Evolutionary conservation across 1,140 invertebrate genomes (phyloP), one percentile per base, ranked within the genome.

Genomic region (Carcinoscorpius rotundicauda): DNA sequence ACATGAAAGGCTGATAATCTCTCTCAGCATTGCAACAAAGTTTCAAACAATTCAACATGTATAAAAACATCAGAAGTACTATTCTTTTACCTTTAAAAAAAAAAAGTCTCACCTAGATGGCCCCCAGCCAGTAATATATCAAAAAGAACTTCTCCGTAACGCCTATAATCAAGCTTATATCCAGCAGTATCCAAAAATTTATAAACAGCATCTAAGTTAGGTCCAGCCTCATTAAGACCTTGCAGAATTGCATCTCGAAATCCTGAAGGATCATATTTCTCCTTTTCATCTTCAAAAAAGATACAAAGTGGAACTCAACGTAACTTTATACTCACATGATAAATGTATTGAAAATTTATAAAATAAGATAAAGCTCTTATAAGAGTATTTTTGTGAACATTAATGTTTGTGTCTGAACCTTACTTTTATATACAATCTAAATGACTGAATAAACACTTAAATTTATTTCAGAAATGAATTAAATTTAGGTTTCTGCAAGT

Each of bases 121-220:
- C 93, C 94, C 73, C 94, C 94, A 75, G 94, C 93, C 80, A 98
- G 96, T 77, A 98, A 85, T 76, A 97, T 92, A 80, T 98, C 94
- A 84, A 97, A 97, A 66, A 98, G 85, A 75, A 89, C 88, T 81
- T 97, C 95, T 72, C 93, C 93, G 86, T 97, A 98, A 70, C 93
- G 88, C 73, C 93, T 86, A 81, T 97, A 97, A 79, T 98, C 93
- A 74, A 97, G 84, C 82, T 96, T 97, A 69, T 90, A 93, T 72
- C 93, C 93, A 76, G 92, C 89, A 69, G 83, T 82, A 80, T 97
- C 93, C 80, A 98, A 82, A 83, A 85, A 97, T 79, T 95, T 96
- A 77, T 86, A 92, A 71, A 96, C 88, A 75, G 88, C 87, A 74
- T 96, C 91, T 82, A 93, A 81, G 83, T 94, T 90, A 61, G 68